Conservation (phyloP, 2,888 invertebrate species). For the Drosophila ochracea region DNA sequence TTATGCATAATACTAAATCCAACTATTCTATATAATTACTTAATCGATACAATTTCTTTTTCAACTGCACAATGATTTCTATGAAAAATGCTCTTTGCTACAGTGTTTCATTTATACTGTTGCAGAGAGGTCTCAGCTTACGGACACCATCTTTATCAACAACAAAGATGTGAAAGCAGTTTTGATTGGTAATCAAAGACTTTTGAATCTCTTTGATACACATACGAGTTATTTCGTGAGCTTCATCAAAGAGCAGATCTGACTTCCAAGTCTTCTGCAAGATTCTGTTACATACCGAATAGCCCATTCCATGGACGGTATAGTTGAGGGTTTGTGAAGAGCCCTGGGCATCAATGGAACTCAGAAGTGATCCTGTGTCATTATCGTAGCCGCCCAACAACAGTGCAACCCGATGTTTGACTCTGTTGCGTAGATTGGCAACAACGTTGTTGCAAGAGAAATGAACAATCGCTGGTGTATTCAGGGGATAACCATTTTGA, state of each 20-base stretch:
- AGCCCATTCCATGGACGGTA: slow-evolving; percentile 96
- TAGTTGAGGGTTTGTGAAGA: slow-evolving; percentile 93
- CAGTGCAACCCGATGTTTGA: slow-evolving; percentile 73
- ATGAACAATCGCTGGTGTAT: slow-evolving; percentile 93
- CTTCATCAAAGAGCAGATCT: slow-evolving; percentile 91
- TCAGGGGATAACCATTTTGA: slow-evolving; percentile 97
- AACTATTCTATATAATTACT: neutral
- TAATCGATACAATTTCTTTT: neutral
- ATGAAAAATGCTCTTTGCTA: neutral
- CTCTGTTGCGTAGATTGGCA: slow-evolving; percentile 93
- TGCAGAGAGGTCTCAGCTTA: neutral
- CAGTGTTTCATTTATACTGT: neutral
- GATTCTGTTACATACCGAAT: slow-evolving; percentile 93
- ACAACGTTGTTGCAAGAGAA: slow-evolving; percentile 96
- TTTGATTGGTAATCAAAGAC: slow-evolving; percentile 94
- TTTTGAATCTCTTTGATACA: slow-evolving; percentile 95
- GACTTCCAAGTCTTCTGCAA: slow-evolving; percentile 93
- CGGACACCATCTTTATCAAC: slow-evolving; percentile 93
- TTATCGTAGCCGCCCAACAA: slow-evolving; percentile 88
- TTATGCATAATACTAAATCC: no score
- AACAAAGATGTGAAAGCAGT: slow-evolving; percentile 94
- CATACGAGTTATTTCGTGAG: slow-evolving; percentile 91
- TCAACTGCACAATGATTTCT: neutral
- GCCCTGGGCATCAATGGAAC: slow-evolving; percentile 96
- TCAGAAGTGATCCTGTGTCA: slow-evolving; percentile 92